Evolutionary conservation across 1,140 invertebrate genomes (phyloP), one percentile per base, ranked within the genome.

Genomic region (Elymnias hypermnestra): DNA sequence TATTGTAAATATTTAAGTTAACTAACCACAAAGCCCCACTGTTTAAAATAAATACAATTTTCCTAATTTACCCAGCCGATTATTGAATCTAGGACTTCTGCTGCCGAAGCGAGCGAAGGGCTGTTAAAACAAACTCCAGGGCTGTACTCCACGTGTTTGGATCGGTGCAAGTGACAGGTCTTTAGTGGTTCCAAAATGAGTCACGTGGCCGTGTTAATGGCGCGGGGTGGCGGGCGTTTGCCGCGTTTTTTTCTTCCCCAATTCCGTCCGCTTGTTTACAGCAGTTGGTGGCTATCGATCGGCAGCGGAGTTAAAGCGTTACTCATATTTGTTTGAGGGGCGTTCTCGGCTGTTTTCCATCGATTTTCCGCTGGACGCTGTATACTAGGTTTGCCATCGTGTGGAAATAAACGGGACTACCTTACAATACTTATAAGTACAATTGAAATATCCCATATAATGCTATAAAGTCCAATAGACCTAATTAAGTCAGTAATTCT

Each of bases 241-340:
- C 53, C 40, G 60, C 65, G n/a, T n/a, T n/a, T 81, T 76, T 57
- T 26, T 26, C 73, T 77, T 76, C 62, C 69, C 68, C 56, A 56
- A 57, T 58, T 62, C 60, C 46, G 52, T 47, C 56, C 71, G 60
- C 51, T 72, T 78, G 72, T 76, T 75, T 76, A 78, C 74, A 82
- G 77, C 77, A 78, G 74, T 78, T 78, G 74, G 77, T 66, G 60
- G 61, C 44, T 72, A 82, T 82, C 77, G 77, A 82, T 77, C 77
- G 54, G 51, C 7, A 25, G n/a, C 7, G 57, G 60, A 58, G 57
- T n/a, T 67, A 68, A 64, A 58, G 64, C 64, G 64, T 75, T 62
- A 68, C 62, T 72, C 67, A 69, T 69, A 60, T 59, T 60, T 57
- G 65, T 64, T 65, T 59, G 66, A 62, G 52, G 63, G 55, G 57